These are phyloP conservation scores for Eilema caniola DNA, from an alignment of 2,888 invertebrate genomes.

Conservation along the genomic window DNA sequence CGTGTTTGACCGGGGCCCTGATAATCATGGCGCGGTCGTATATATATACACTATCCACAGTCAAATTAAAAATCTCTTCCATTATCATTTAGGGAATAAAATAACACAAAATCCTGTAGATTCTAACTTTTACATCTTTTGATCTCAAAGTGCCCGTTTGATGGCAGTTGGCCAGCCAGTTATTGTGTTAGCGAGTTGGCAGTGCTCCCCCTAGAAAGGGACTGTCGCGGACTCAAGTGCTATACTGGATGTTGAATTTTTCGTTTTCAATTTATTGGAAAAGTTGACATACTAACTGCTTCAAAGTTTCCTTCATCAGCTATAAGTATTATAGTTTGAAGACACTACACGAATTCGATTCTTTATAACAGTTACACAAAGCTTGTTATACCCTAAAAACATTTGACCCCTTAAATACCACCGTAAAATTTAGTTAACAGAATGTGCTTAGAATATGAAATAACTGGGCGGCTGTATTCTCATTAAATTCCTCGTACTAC, in stretches of 20 bases:
- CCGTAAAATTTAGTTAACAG: constrained; percentile 9
- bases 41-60: too few relatives aligned
- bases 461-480: constrained; percentile 5
- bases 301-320: background rate
- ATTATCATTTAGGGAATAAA: too few relatives aligned
- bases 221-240: background rate
- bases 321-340: background rate
- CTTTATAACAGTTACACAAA: background rate
- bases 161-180: background rate
- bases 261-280: background rate
- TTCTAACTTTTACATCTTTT: too few relatives aligned
- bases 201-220: background rate
- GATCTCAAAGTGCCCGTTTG: background rate
- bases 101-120: too few relatives aligned
- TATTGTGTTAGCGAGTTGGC: background rate
- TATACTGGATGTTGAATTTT: background rate
- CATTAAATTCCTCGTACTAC: constrained; percentile 19
- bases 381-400: constrained; percentile 10
- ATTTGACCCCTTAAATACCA: constrained; percentile 6
- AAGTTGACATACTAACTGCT: background rate
- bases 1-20: too few relatives aligned
- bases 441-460: constrained; percentile 16
- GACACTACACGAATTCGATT: background rate
- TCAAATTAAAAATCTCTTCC: too few relatives aligned
- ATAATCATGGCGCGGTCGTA: too few relatives aligned